phyloP scores from a whole-genome alignment of 2,888 invertebrate genomes.

The Leptopterna dolabrata region DNA sequence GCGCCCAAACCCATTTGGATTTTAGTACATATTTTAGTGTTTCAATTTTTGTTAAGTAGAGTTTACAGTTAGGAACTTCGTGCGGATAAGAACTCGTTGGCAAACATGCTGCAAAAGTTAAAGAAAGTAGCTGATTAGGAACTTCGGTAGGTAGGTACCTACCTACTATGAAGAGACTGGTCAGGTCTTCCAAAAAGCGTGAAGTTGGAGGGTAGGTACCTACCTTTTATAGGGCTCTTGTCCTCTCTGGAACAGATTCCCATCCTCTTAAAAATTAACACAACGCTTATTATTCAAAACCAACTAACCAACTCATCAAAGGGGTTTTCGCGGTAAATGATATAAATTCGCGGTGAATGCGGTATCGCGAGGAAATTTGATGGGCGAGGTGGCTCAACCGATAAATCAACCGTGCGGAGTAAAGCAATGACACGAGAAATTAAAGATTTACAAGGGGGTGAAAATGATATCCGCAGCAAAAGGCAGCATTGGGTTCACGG shows the following conservation, averaged over 20 bases:
- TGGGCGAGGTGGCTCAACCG: not conserved
- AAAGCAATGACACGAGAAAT: not conserved
- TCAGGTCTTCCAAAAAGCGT: not conserved
- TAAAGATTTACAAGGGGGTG: not conserved
- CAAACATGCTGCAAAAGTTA: not conserved
- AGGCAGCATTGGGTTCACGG: conserved; percentile 45
- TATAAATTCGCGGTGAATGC: not conserved
- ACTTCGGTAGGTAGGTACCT: no score
- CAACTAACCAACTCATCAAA: not conserved
- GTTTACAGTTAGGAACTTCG: no score
- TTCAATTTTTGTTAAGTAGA: no score
- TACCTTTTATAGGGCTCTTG: conserved; percentile 44
- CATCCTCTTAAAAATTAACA: not conserved
- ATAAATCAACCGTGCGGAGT: not conserved
- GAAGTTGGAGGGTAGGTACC: not conserved
- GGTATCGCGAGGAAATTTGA: not conserved
- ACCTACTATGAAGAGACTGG: no score
- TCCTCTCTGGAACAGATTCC: conserved; percentile 50
- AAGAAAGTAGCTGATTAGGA: no score
- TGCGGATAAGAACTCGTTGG: no score
- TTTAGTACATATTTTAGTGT: no score
- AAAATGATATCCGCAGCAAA: conserved; percentile 53
- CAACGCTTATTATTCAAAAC: not conserved
- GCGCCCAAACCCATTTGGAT: no score
- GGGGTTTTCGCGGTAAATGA: not conserved